Evolutionary conservation across 2,888 invertebrate genomes (phyloP).

Genomic region (Xylota sylvarum): DNA sequence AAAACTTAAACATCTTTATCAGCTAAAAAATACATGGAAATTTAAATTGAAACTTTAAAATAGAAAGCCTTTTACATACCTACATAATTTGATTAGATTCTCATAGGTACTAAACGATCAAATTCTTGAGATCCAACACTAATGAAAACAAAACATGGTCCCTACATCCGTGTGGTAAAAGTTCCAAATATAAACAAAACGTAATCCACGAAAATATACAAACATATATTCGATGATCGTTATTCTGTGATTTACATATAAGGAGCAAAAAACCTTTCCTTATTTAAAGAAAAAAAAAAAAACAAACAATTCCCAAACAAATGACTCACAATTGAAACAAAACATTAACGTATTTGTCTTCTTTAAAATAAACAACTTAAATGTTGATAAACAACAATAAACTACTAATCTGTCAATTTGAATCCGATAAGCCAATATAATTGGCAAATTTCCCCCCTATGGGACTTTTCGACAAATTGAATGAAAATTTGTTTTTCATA

Average conservation of each 20-base stretch:
- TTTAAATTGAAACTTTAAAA: too few relatives aligned
- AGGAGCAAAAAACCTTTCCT: background rate
- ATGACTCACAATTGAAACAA: slow-evolving; percentile 42
- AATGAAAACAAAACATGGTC: too few relatives aligned
- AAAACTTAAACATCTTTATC: too few relatives aligned
- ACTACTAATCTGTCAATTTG: slow-evolving; percentile 35
- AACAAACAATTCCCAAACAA: slow-evolving; percentile 17
- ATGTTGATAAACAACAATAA: slow-evolving; percentile 48
- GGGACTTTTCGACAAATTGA: slow-evolving; percentile 17
- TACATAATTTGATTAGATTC: too few relatives aligned
- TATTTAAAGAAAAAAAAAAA: background rate
- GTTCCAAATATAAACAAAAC: background rate
- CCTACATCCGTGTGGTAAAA: background rate
- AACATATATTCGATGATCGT: background rate
- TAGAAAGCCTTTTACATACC: too few relatives aligned
- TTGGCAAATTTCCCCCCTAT: slow-evolving; percentile 24
- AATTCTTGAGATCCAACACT: too few relatives aligned
- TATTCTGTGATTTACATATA: background rate
- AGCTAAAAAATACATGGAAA: too few relatives aligned
- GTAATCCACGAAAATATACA: background rate
- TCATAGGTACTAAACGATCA: too few relatives aligned
- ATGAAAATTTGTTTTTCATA: slow-evolving; percentile 21
- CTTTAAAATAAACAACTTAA: slow-evolving; percentile 35
- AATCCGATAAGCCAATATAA: slow-evolving; percentile 20
- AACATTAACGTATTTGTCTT: slow-evolving; percentile 30